Base-by-base conservation (phyloP, 2,888 invertebrate genomes). In the Uropetala carovei region DNA sequence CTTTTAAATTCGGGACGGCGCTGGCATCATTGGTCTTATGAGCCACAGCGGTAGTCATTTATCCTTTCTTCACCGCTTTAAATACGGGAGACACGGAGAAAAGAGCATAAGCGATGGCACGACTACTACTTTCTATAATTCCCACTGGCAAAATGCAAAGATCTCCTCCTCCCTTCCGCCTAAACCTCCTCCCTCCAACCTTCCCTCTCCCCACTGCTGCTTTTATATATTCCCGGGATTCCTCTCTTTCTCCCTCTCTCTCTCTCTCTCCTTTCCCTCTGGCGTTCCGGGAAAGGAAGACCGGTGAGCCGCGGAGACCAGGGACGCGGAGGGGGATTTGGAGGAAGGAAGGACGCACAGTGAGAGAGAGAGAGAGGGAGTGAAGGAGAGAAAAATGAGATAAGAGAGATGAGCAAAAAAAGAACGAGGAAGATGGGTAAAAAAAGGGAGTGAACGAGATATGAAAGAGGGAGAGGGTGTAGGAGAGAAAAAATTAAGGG, bases 111-210 rank as follows among this genome's bases (percentile, higher is more conserved):
- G 75, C 75, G 75, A 75, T 75, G 75, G 75, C 75, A 75, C 22
- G n/a, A 75, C 75, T 75, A 75, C 75, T 75, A 75, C 75, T 75
- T 75, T 75, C 75, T 75, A 75, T 75, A 75, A 75, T 75, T 75
- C 75, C 75, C 75, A 75, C 27, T 75, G 75, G 75, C 75, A 75
- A 75, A 75, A 22, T 75, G 75, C 75, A 75, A 75, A 75, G 75
- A 27, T 75, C 75, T 75, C 14, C 27, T 27, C 75, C 27, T 27
- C 27, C 13, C 27, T 27, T 43, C 43, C 43, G 1, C 43, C 43
- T 43, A 3, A 43, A 43, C 43, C 43, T 43, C 43, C 43, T 5
- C 43, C 43, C 43, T 5, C 43, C 43, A 43, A 43, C 43, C 43
- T 43, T 43, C 43, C 43, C 43, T 43, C 43, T 43, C 43, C 1